Conservation (phyloP, 1,140 invertebrate species). For the Ridgeia piscesae region DNA sequence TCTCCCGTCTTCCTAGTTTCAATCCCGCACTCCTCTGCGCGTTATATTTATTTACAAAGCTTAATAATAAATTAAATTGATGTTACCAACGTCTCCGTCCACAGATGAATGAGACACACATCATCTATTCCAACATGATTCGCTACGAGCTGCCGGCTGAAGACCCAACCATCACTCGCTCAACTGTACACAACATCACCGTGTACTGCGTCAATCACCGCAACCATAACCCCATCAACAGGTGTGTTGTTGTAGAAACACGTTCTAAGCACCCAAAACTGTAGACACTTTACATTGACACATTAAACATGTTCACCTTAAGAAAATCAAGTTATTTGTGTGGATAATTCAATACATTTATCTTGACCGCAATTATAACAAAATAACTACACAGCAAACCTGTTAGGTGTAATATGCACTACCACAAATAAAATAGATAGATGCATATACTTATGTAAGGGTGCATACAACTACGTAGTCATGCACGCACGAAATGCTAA, state of each 20-base stretch:
- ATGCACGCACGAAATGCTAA: too few relatives aligned
- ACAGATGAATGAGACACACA: constrained; percentile 44
- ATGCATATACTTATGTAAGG: too few relatives aligned
- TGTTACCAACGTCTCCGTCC: constrained; percentile 18
- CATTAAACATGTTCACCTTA: background rate
- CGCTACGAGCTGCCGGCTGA: constrained; percentile 37
- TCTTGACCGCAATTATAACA: too few relatives aligned
- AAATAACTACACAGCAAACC: too few relatives aligned
- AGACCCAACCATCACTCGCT: constrained; percentile 35
- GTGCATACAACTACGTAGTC: too few relatives aligned
- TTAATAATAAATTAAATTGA: background rate
- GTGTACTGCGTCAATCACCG: constrained; percentile 39
- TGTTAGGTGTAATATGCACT: too few relatives aligned
- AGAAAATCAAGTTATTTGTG: background rate
- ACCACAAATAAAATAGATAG: too few relatives aligned
- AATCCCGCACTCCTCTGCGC: too few relatives aligned
- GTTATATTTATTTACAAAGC: too few relatives aligned
- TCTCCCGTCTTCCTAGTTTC: background rate
- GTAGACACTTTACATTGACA: background rate
- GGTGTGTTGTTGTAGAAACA: background rate
- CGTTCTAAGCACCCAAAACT: background rate
- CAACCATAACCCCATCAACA: constrained; percentile 18
- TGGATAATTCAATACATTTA: too few relatives aligned
- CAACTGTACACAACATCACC: constrained; percentile 37
- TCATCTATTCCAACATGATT: constrained; percentile 44